Base-by-base conservation (phyloP, 2,888 invertebrate genomes). In the Calliphora vomitoria region DNA sequence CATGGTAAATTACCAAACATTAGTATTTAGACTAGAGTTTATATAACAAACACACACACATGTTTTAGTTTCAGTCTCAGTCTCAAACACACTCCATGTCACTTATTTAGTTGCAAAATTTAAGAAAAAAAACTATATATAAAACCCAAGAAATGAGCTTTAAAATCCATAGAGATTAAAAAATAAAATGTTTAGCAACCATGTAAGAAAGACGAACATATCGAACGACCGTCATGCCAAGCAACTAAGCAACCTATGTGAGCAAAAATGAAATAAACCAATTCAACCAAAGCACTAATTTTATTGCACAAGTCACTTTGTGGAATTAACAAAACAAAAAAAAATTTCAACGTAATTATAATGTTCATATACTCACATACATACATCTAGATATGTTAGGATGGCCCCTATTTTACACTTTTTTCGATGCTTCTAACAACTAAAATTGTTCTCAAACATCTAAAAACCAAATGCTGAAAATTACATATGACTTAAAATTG, bases 131-230 rank as follows among this genome's bases (percentile, higher is more conserved):
- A 35, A 10, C 15, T 25, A 62, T 8, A 31, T 8, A 0, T n/a
- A 41, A 44, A 66, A 66, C 44, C n/a, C 13, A 18, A 58, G 18
- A 64, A 66, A 58, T 82, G 10, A 82, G 41, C 76, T 69, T 50
- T 31, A 58, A 69, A 68, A 76, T 44, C 76, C 76, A 31, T 6
- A 76, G 82, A 53, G 76, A 82, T 82, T 82, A 76, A 69, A 82
- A 50, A 35, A 53, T 81, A 64, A 81, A 41, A 64, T 72, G 53
- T 53, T 64, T n/a, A 64, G 25, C 64, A 72, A 38, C 18, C 64
- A 71, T 50, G 35, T 15, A 71, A 6, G n/a, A 1, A 50, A 50
- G 38, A 41, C 58, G 31, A 8, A 58, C 58, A 31, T 8, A 58
- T 10, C 0, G 25, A 31, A 25, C 8, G 13, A 58, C 25, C 44